Evolutionary conservation across 2,113 vertebrate species (phyloP).

Genomic region (Ameiurus melas): DNA sequence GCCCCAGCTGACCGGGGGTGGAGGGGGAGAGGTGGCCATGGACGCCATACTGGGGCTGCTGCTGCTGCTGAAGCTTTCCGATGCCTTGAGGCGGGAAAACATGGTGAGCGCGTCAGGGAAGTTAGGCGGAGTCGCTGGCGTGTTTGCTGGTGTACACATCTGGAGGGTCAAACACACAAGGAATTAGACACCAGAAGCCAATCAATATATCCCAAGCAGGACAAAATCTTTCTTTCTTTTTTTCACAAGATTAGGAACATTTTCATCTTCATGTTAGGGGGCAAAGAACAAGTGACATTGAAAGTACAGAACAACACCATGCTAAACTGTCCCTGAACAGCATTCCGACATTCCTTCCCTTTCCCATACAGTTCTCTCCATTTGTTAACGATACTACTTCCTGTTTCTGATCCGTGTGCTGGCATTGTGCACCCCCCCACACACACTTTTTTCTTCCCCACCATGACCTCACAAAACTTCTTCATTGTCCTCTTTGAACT

Average conservation of each 20-base stretch:
- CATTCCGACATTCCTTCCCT: constrained; percentile 52
- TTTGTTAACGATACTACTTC: constrained; percentile 49
- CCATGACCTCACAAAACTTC: constrained; percentile 29
- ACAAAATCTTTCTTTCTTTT: neutral
- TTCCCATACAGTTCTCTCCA: constrained; percentile 39
- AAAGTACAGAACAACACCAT: neutral
- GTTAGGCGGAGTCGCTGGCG: constrained; percentile 94
- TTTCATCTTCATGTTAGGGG: neutral
- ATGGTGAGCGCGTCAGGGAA: constrained; percentile 94
- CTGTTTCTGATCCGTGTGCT: constrained; percentile 49
- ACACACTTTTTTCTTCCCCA: neutral
- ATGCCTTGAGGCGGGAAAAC: constrained; percentile 96
- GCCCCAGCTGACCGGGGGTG: constrained; percentile 78
- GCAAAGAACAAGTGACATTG: neutral
- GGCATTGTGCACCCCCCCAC: constrained; percentile 3
- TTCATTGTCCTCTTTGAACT: constrained; percentile 47
- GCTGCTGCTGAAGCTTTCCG: constrained; percentile 85
- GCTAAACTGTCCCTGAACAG: constrained; percentile 33
- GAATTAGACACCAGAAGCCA: constrained; percentile 20
- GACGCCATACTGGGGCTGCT: constrained; percentile 77
- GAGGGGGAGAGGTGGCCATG: constrained; percentile 85
- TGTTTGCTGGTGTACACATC: constrained; percentile 99
- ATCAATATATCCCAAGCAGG: neutral
- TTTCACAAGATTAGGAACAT: neutral
- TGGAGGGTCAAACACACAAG: constrained; percentile 57